Percentiles rank a stretch among this genome's conserved stretches.
Evolutionary conservation across 2,113 vertebrate species (phyloP).

Genomic region (Pithys albifrons): DNA sequence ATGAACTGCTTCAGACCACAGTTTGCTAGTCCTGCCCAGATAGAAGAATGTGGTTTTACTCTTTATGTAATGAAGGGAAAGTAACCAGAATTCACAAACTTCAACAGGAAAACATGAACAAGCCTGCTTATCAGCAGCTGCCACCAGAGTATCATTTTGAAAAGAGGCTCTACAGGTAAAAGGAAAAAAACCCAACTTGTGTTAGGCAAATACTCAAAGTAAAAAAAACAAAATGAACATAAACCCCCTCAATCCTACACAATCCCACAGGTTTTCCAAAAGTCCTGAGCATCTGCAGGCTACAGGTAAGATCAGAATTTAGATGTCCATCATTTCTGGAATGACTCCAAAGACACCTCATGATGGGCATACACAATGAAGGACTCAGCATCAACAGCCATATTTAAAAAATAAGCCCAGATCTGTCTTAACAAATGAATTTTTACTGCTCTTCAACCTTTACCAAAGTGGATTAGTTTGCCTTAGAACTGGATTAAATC

Average conservation of each 20-base stretch:
- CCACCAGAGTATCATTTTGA: background rate
- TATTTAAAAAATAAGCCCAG: background rate
- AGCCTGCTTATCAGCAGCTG: background rate
- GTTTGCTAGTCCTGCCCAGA: background rate
- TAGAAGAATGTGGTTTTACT: background rate
- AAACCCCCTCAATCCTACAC: background rate
- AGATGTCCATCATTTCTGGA: background rate
- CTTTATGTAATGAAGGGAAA: background rate
- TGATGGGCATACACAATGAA: background rate
- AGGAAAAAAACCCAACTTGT: background rate
- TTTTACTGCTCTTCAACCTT: conserved; percentile 26
- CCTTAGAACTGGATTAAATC: conserved; percentile 7
- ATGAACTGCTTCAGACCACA: background rate
- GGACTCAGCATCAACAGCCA: background rate
- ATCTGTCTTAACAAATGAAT: background rate
- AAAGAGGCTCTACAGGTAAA: background rate
- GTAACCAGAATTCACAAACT: background rate
- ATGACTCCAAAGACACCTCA: background rate
- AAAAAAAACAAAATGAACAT: background rate
- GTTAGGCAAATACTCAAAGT: background rate
- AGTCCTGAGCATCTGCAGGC: background rate
- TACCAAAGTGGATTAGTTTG: conserved; percentile 33
- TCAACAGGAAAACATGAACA: background rate
- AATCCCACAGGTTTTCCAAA: background rate
- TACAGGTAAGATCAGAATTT: background rate